Evolutionary conservation across 2,797 vertebrate genomes (phyloP).

Genomic region (Chelmon rostratus): DNA sequence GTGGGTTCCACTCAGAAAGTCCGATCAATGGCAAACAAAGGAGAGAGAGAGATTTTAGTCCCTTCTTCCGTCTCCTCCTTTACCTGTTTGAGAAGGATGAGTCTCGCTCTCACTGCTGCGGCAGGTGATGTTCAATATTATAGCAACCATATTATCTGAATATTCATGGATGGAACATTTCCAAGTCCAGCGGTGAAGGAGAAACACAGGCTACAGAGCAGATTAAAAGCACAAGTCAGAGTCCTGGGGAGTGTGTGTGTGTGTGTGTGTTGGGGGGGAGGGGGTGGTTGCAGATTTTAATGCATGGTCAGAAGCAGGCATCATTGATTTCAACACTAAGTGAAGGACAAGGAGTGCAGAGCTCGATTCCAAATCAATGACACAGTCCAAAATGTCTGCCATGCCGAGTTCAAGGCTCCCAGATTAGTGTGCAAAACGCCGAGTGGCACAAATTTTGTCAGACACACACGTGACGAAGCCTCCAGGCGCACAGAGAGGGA

Average conservation of each 20-base stretch:
- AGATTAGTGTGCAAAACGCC: conserved; percentile 76
- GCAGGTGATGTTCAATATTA: conserved; percentile 53
- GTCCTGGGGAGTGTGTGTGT: conserved; percentile 53
- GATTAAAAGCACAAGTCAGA: conserved; percentile 70
- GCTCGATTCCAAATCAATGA: conserved; percentile 85
- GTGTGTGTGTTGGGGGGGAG: background rate
- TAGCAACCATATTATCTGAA: conserved; percentile 45
- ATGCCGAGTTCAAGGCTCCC: conserved; percentile 67
- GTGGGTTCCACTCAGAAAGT: conserved; percentile 63
- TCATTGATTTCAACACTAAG: conserved; percentile 86
- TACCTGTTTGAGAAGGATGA: conserved; percentile 27
- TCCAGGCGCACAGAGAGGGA: conserved; percentile 27
- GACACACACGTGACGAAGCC: conserved; percentile 54
- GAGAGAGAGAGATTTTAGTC: conserved; percentile 53
- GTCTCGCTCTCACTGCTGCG: background rate
- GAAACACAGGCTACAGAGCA: conserved; percentile 56
- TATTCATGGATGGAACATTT: conserved; percentile 68
- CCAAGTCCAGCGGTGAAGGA: conserved; percentile 66
- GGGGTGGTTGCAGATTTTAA: conserved; percentile 67
- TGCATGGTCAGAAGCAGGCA: conserved; percentile 83
- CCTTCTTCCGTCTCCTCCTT: conserved; percentile 26
- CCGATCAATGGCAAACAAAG: conserved; percentile 73
- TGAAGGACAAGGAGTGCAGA: conserved; percentile 83
- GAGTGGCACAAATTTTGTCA: conserved; percentile 70
- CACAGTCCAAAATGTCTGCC: conserved; percentile 84